Evolutionary conservation across 1,140 invertebrate genomes (phyloP).

Genomic region (Saxidomus purpurata): DNA sequence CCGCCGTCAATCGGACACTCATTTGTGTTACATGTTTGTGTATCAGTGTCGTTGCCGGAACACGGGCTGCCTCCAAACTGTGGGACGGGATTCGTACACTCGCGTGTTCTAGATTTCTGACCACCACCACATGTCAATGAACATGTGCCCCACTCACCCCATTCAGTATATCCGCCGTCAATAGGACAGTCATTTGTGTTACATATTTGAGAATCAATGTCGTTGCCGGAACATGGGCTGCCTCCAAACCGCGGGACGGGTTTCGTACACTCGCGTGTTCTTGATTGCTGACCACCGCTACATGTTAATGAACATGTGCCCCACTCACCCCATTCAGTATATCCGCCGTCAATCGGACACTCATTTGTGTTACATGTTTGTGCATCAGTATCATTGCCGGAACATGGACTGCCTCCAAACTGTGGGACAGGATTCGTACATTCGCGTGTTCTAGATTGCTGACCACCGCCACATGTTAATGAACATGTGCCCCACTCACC

Average conservation of each 20-base stretch:
- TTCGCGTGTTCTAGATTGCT: conserved; percentile 89
- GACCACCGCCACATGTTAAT: conserved; percentile 95
- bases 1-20: conserved; percentile 65
- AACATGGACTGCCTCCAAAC: conserved; percentile 67
- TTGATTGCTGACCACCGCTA: conserved; percentile 67
- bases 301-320: conserved; percentile 72
- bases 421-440: conserved; percentile 69
- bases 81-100: conserved; percentile 71
- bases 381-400: conserved; percentile 58
- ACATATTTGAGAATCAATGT: conserved; percentile 67
- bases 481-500: conserved; percentile 95
- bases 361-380: conserved; percentile 57
- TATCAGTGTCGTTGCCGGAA: conserved; percentile 62
- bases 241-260: conserved; percentile 45
- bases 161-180: conserved; percentile 70
- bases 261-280: conserved; percentile 53
- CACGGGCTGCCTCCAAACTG: conserved; percentile 73
- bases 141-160: conserved; percentile 73
- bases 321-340: conserved; percentile 71
- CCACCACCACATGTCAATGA: conserved; percentile 77
- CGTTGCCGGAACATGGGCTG: conserved; percentile 66
- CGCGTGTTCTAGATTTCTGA: conserved; percentile 55
- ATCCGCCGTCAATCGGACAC: conserved; percentile 57
- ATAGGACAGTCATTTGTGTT: conserved; percentile 72
- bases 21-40: conserved; percentile 8